Conservation (phyloP, 2,888 invertebrate species). For the Synergus gifuensis region DNA sequence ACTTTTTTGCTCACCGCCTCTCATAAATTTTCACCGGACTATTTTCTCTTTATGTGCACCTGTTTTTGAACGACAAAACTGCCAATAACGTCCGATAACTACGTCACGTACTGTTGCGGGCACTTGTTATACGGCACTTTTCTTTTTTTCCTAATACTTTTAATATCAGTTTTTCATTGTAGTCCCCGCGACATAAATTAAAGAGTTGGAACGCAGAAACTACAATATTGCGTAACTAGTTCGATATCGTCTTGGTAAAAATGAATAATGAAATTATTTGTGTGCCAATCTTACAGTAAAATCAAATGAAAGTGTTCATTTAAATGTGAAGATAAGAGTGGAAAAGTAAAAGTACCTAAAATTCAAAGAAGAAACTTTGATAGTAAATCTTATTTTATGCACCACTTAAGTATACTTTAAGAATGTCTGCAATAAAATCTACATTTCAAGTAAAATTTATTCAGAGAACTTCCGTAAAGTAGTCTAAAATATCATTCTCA, state of each 20-base stretch:
- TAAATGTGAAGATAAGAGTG: not conserved
- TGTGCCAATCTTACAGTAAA: not conserved
- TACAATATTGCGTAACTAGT: not conserved
- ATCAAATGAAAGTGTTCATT: not conserved
- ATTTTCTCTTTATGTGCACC: conserved; percentile 66
- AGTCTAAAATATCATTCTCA: conserved; percentile 65
- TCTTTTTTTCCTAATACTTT: conserved; percentile 60
- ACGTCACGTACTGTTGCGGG: conserved; percentile 67
- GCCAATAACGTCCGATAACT: conserved; percentile 73
- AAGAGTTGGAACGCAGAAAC: not conserved
- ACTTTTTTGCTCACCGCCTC: conserved; percentile 46
- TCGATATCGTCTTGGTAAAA: not conserved
- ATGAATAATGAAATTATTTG: not conserved
- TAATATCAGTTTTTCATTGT: conserved; percentile 59
- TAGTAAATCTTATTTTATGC: not conserved
- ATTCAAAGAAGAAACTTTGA: not conserved
- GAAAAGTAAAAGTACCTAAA: not conserved
- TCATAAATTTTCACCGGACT: conserved; percentile 64
- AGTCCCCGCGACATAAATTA: conserved; percentile 50
- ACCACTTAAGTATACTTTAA: not conserved
- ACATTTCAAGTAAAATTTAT: conserved; percentile 33
- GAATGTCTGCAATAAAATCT: not conserved
- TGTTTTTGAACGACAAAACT: conserved; percentile 72
- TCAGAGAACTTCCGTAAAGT: conserved; percentile 67
- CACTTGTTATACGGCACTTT: conserved; percentile 45